Percentiles rank a stretch among this genome's conserved stretches.
Conservation (phyloP, 1,140 invertebrate species). For the Nephila pilipes region DNA sequence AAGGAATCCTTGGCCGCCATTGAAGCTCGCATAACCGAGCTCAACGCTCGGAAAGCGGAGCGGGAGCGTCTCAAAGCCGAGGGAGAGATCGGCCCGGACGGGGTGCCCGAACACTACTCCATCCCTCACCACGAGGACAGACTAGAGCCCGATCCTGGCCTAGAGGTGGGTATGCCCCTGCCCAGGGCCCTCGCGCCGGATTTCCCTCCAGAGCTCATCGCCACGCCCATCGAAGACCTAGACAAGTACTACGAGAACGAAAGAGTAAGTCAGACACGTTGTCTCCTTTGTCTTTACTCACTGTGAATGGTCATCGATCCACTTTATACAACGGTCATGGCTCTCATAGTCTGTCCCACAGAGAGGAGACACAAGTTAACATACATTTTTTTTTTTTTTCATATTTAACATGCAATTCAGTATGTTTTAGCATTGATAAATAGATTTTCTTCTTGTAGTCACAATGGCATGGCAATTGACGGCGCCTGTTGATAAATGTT, state of each 20-base stretch:
- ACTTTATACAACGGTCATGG: not conserved
- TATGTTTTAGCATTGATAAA: too few relatives aligned
- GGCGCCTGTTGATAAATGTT: too few relatives aligned
- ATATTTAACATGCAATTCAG: too few relatives aligned
- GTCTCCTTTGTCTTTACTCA: not conserved
- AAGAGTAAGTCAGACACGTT: constrained; percentile 57
- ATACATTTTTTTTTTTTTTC: not conserved
- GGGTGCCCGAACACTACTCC: constrained; percentile 65
- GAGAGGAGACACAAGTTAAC: not conserved
- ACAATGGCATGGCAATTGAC: too few relatives aligned
- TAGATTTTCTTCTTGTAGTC: too few relatives aligned
- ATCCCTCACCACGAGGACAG: constrained; percentile 68
- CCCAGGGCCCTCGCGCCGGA: constrained; percentile 93
- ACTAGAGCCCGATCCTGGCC: constrained; percentile 90
- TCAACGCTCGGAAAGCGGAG: constrained; percentile 88
- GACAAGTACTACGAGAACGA: constrained; percentile 95
- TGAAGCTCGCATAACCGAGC: constrained; percentile 93
- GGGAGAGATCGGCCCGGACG: constrained; percentile 71
- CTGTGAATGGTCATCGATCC: not conserved
- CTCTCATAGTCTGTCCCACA: too few relatives aligned
- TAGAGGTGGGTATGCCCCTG: constrained; percentile 94
- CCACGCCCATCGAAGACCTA: constrained; percentile 97
- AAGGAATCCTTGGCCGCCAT: constrained; percentile 96
- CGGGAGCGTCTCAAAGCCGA: constrained; percentile 97
- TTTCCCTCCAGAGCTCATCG: constrained; percentile 94